These are phyloP conservation scores for Morpho achilles DNA, from an alignment of 2,888 invertebrate species.

Conservation along the genomic window DNA sequence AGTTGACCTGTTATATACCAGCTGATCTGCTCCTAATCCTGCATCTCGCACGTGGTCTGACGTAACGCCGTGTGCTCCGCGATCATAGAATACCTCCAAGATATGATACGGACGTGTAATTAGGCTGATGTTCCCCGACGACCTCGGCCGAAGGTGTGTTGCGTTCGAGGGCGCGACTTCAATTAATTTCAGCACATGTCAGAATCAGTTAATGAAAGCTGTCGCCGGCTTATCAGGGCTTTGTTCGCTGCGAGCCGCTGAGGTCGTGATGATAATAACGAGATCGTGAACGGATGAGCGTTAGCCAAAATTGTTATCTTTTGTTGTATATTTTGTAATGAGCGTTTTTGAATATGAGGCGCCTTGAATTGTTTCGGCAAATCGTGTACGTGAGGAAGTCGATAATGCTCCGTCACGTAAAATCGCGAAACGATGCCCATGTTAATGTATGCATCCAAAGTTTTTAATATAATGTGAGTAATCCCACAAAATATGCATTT, in stretches of 20 bases:
- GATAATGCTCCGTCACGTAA: conserved; percentile 5
- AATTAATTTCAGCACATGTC: conserved; percentile 38
- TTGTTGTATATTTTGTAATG: conserved; percentile 22
- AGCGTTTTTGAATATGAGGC: conserved; percentile 3
- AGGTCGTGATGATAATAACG: conserved; percentile 22
- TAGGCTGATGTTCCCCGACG: conserved; percentile 37
- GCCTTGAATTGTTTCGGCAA: conserved; percentile 2
- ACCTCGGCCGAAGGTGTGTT: conserved; percentile 45
- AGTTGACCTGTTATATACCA: conserved; percentile 65
- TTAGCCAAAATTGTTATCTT: conserved; percentile 17
- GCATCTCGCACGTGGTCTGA: conserved; percentile 51
- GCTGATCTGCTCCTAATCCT: conserved; percentile 52
- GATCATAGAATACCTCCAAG: conserved; percentile 44
- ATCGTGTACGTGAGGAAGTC: conserved; percentile 8
- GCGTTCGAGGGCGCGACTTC: conserved; percentile 48
- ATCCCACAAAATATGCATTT: too few relatives aligned
- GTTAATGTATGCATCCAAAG: too few relatives aligned
- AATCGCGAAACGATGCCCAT: neutral
- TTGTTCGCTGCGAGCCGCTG: conserved; percentile 23
- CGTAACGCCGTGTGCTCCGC: conserved; percentile 47
- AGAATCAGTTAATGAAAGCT: conserved; percentile 34
- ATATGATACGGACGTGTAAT: conserved; percentile 16
- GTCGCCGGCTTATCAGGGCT: conserved; percentile 29
- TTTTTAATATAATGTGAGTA: too few relatives aligned
- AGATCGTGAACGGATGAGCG: neutral